phyloP scores from a whole-genome alignment of 1,140 invertebrate species.

The Drosophila micromelanica region DNA sequence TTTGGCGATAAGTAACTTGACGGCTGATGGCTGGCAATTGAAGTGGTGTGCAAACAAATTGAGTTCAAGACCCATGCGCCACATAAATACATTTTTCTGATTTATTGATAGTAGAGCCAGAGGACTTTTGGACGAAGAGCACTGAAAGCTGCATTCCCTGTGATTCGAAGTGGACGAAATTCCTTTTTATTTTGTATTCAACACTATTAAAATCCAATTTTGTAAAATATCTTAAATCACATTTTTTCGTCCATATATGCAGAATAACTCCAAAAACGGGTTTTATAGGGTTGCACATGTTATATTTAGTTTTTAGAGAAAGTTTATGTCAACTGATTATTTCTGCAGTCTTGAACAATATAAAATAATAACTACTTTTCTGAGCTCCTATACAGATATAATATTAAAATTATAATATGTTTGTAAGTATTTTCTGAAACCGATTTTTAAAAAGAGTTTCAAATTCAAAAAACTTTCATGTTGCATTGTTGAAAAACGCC shows the following conservation, averaged over 20 bases:
- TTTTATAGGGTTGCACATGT: too few relatives aligned
- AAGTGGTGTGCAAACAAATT: constrained; percentile 60
- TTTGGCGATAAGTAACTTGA: constrained; percentile 29
- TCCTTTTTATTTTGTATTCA: too few relatives aligned
- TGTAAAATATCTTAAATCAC: too few relatives aligned
- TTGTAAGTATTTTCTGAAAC: neutral
- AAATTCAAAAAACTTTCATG: neutral
- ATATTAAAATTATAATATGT: too few relatives aligned
- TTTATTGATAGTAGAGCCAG: neutral
- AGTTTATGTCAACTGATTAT: too few relatives aligned
- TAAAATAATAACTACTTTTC: too few relatives aligned
- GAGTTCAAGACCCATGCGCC: constrained; percentile 1
- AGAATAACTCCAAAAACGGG: too few relatives aligned
- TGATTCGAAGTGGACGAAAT: neutral
- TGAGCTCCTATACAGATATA: too few relatives aligned
- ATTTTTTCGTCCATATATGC: too few relatives aligned
- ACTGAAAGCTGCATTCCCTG: neutral
- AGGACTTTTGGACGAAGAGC: neutral
- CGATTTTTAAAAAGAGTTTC: neutral
- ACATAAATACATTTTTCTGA: neutral
- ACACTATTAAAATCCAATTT: too few relatives aligned
- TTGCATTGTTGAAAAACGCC: constrained; percentile 30
- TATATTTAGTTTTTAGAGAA: too few relatives aligned
- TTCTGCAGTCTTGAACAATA: too few relatives aligned
- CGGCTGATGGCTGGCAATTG: constrained; percentile 49